Percentiles rank a stretch among this genome's conserved stretches.
Evolutionary conservation across 2,113 vertebrate species (phyloP).

Genomic region (Leptobrachium leishanense): DNA sequence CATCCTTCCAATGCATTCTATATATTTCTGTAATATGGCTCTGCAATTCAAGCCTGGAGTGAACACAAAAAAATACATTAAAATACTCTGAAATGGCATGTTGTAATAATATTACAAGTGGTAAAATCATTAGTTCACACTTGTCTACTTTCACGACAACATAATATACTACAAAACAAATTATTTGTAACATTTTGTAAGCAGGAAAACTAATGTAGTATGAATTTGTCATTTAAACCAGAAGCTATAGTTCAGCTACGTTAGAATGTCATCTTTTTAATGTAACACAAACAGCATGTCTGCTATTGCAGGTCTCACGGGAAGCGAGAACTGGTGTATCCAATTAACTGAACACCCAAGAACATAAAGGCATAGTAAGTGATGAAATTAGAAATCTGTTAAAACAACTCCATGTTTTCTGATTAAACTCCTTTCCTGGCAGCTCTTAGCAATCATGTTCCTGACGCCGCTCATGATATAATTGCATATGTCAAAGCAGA

Average conservation of each 20-base stretch:
- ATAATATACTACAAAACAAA: constrained; percentile 53
- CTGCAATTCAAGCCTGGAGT: not conserved
- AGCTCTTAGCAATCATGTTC: constrained; percentile 75
- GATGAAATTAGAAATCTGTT: constrained; percentile 76
- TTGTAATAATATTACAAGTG: constrained; percentile 53
- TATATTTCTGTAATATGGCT: too few species aligned
- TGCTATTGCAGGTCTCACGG: constrained; percentile 69
- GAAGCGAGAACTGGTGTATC: constrained; percentile 69
- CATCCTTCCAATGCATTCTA: too few species aligned
- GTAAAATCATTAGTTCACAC: constrained; percentile 65
- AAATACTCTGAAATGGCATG: constrained; percentile 38
- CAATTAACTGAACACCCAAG: constrained; percentile 76
- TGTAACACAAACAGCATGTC: constrained; percentile 69
- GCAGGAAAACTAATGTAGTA: constrained; percentile 70
- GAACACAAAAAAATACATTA: constrained; percentile 42
- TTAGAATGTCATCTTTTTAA: constrained; percentile 77
- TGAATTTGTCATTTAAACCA: constrained; percentile 68
- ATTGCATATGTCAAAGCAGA: constrained; percentile 82
- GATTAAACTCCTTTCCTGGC: constrained; percentile 76
- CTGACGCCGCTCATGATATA: constrained; percentile 71
- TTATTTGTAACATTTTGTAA: constrained; percentile 71
- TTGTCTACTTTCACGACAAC: constrained; percentile 49
- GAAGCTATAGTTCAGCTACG: constrained; percentile 68
- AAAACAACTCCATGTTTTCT: constrained; percentile 72
- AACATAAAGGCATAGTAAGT: constrained; percentile 75